Base-by-base conservation (phyloP, 2,888 invertebrate species). In the Pycnomerus fuliginosus region DNA sequence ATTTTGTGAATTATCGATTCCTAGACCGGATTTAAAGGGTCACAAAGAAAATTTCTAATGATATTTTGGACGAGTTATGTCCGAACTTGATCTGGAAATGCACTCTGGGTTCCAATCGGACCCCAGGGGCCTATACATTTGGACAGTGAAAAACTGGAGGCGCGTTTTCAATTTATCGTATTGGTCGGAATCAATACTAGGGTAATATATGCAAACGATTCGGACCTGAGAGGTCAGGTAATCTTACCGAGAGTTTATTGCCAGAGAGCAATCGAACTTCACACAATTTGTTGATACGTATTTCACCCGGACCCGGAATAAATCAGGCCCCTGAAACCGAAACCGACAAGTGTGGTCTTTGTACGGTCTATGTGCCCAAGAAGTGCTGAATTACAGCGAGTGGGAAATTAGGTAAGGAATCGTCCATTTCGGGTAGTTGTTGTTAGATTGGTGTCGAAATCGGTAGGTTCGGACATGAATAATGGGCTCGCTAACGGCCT, bases 71-170 rank as follows among this genome's bases (percentile, higher is more conserved):
- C n/a, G n/a, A n/a, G n/a, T 41, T 41, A 29, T 30, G 43, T 42
- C 16, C 30, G 23, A 28, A 43, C 27, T 38, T 64, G 68, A 67
- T 68, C 63, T 61, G 61, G 58, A 64, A 64, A 65, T 67, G 66
- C 64, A 66, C 62, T 65, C 51, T 60, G 56, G 60, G 63, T 56
- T 52, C 52, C 55, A 60, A 67, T 67, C 57, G 66, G 38, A 44
- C 68, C 58, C 67, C 36, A 24, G 68, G 62, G 69, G 60, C 58
- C 62, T 58, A 67, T 67, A 60, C 56, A 51, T 55, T 58, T 54
- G 58, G 69, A 69, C 69, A 67, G 64, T 69, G 69, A 68, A 68
- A 68, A 68, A 68, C 58, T 64, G 56, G 62, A 60, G 64, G 65
- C 60, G 59, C 59, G 57, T 60, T 66, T 69, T 69, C 68, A 69